Conservation (phyloP, 2,888 invertebrate species). For the Zootermopsis nevadensis region DNA sequence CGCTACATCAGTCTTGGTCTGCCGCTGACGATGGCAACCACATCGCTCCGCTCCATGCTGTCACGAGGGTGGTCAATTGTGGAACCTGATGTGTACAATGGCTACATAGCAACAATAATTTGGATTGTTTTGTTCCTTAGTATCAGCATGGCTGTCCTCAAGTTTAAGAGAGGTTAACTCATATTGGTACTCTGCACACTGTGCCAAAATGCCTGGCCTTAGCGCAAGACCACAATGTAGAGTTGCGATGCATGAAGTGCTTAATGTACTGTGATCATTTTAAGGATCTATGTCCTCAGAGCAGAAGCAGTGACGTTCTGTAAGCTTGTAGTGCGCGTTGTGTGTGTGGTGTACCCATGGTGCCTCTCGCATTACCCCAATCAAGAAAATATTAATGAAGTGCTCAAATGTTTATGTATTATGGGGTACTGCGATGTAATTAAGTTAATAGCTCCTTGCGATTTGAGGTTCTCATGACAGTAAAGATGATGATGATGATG, state of each 20-base stretch:
- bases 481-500: too few relatives aligned
- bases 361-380: not conserved
- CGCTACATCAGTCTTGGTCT: slow-evolving; percentile 85
- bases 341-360: not conserved
- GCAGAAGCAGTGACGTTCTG: not conserved
- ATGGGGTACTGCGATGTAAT: not conserved
- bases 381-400: not conserved
- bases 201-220: slow-evolving; percentile 18
- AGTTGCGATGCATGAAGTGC: not conserved
- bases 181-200: not conserved
- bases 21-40: slow-evolving; percentile 93
- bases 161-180: slow-evolving; percentile 79
- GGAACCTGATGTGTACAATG: slow-evolving; percentile 87
- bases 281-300: not conserved
- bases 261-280: not conserved
- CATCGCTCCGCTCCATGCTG: slow-evolving; percentile 85
- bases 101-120: slow-evolving; percentile 84
- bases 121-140: slow-evolving; percentile 89
- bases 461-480: too few relatives aligned
- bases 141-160: slow-evolving; percentile 82
- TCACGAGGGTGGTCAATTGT: slow-evolving; percentile 88
- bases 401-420: slow-evolving; percentile 15
- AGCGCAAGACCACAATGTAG: slow-evolving; percentile 22
- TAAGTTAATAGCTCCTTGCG: too few relatives aligned
- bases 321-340: not conserved